phyloP scores from a whole-genome alignment of 2,797 vertebrate genomes.

The Gypaetus barbatus region DNA sequence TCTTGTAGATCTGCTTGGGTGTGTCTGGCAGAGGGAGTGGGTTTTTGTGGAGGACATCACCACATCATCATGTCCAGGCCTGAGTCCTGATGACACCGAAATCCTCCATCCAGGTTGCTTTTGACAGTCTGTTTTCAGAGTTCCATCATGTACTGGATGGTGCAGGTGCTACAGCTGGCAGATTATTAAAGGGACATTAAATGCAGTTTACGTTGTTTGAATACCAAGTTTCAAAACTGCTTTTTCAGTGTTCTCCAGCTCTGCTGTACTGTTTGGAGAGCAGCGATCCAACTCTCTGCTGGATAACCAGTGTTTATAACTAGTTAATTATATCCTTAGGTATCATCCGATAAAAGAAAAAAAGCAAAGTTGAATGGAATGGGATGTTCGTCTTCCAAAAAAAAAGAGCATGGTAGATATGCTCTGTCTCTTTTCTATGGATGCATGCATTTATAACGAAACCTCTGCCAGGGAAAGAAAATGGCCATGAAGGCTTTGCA shows the following conservation, averaged over 20 bases:
- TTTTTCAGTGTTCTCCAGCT: neutral
- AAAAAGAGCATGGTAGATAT: neutral
- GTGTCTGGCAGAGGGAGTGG: neutral
- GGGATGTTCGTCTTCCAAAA: neutral
- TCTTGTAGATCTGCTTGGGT: neutral
- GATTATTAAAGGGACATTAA: neutral
- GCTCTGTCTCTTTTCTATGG: neutral
- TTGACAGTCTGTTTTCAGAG: neutral
- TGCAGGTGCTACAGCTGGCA: neutral
- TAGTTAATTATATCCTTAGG: neutral
- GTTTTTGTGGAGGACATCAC: neutral
- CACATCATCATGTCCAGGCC: rapidly evolving
- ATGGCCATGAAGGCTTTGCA: neutral
- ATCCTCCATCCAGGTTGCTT: neutral
- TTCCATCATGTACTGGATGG: neutral
- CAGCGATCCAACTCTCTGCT: neutral
- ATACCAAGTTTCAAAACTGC: neutral
- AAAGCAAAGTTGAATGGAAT: neutral
- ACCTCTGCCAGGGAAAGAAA: neutral
- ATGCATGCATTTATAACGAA: neutral
- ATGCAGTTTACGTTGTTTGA: neutral
- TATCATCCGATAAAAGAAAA: neutral
- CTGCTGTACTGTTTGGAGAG: neutral
- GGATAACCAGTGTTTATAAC: neutral
- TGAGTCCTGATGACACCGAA: neutral